Conservation (phyloP, 2,113 vertebrate genomes). For the Trematocara unimaculatum region DNA sequence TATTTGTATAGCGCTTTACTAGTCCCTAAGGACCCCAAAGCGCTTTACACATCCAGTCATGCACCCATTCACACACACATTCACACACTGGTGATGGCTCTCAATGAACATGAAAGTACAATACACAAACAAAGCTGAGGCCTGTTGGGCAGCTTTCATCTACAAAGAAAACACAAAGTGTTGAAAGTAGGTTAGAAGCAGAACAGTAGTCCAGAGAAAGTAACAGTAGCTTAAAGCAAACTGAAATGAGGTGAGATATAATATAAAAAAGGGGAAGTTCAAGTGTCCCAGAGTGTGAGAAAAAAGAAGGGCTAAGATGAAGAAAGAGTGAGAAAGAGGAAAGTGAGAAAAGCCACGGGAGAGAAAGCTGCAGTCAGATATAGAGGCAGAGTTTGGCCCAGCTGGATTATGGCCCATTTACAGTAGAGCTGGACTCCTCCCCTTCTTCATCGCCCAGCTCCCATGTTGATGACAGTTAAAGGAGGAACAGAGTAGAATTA, state of each 20-base stretch:
- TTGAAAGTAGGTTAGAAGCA: neutral
- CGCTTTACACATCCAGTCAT: too few species aligned
- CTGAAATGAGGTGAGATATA: neutral
- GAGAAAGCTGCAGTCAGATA: neutral
- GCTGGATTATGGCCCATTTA: conserved; percentile 37
- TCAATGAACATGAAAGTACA: neutral
- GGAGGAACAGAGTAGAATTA: neutral
- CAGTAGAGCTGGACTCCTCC: neutral
- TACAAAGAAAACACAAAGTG: neutral
- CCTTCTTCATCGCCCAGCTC: neutral
- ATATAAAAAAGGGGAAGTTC: neutral
- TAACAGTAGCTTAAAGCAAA: neutral
- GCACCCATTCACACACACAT: too few species aligned
- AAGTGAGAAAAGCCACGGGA: neutral
- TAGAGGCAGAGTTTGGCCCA: neutral
- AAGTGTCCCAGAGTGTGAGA: neutral
- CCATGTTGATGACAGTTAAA: neutral
- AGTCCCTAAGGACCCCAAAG: too few species aligned
- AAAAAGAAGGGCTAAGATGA: neutral
- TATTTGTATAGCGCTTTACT: too few species aligned
- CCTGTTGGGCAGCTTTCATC: neutral
- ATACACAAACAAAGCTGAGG: neutral
- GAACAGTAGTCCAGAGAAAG: neutral
- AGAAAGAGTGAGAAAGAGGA: neutral
- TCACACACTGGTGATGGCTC: neutral